Evolutionary conservation across 2,113 vertebrate genomes (phyloP).

Genomic region (Pungitius pungitius): DNA sequence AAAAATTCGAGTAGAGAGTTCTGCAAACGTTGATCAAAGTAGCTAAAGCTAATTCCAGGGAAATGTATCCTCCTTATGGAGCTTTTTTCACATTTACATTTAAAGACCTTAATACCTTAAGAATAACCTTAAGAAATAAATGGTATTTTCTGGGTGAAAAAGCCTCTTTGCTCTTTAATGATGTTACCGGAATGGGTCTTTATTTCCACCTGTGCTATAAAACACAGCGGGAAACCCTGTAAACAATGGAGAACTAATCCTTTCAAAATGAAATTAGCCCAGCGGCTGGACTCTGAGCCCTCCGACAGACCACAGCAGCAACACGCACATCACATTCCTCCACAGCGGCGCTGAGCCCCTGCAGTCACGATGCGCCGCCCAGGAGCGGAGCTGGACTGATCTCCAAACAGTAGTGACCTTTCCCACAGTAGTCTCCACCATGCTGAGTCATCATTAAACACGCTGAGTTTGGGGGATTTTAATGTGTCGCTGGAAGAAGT

Average conservation of each 20-base stretch:
- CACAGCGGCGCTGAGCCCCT: slow-evolving; percentile 41
- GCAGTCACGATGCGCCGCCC: slow-evolving; percentile 66
- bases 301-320: slow-evolving; percentile 48
- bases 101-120: no score
- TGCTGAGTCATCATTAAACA: slow-evolving; percentile 29
- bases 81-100: background rate
- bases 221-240: background rate
- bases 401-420: slow-evolving; percentile 40
- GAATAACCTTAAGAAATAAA: no score
- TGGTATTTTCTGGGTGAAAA: background rate
- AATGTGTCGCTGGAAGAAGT: background rate
- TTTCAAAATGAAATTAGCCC: slow-evolving; percentile 29
- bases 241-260: background rate
- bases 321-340: slow-evolving; percentile 72
- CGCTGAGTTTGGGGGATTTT: slow-evolving; percentile 1
- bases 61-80: background rate
- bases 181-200: background rate
- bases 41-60: background rate
- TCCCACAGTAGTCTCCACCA: slow-evolving; percentile 38
- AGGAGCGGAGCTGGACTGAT: slow-evolving; percentile 14
- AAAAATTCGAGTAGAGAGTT: background rate
- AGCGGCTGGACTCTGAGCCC: slow-evolving; percentile 55
- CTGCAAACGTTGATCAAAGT: background rate
- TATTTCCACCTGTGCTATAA: background rate
- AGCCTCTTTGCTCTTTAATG: background rate